Conservation (phyloP, 2,797 vertebrate species). For the Synaphobranchus kaupii region DNA sequence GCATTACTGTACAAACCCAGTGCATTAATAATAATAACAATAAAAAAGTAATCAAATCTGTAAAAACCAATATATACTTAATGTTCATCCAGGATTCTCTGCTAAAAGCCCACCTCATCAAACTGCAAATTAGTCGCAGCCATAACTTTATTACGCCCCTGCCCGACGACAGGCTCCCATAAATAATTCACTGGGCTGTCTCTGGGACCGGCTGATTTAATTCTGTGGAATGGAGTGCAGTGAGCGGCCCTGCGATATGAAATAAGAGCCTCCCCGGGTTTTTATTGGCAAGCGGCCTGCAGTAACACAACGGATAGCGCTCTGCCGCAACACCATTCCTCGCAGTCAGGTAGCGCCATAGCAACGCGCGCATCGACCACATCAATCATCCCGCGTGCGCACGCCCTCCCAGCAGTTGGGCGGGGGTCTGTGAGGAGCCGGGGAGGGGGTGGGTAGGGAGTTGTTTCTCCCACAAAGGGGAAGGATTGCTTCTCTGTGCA, state of each 20-base stretch:
- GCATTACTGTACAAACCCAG: conserved; percentile 36
- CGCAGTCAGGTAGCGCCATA: conserved; percentile 63
- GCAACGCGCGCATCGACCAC: conserved; percentile 60
- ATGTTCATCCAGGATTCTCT: conserved; percentile 68
- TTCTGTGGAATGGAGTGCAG: conserved; percentile 75
- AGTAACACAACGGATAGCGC: conserved; percentile 59
- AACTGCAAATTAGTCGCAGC: conserved; percentile 75
- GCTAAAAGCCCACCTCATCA: conserved; percentile 79
- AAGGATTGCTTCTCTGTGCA: background rate
- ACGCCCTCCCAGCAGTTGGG: conserved; percentile 48
- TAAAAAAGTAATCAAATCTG: conserved; percentile 75
- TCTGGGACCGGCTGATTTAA: conserved; percentile 78
- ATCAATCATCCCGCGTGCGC: conserved; percentile 56
- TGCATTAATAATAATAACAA: conserved; percentile 80
- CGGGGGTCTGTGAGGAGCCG: conserved; percentile 27
- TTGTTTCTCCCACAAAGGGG: conserved; percentile 38
- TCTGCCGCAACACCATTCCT: conserved; percentile 50
- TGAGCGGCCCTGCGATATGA: conserved; percentile 51
- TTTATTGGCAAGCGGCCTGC: conserved; percentile 71
- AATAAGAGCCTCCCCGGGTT: conserved; percentile 66
- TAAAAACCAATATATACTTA: conserved; percentile 80
- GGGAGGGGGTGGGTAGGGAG: background rate
- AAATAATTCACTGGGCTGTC: conserved; percentile 81
- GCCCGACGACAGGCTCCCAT: conserved; percentile 70
- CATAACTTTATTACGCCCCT: conserved; percentile 79